These are phyloP conservation scores for Lamellibrachia satsuma DNA, from an alignment of 2,888 invertebrate species.

Conservation along the genomic window DNA sequence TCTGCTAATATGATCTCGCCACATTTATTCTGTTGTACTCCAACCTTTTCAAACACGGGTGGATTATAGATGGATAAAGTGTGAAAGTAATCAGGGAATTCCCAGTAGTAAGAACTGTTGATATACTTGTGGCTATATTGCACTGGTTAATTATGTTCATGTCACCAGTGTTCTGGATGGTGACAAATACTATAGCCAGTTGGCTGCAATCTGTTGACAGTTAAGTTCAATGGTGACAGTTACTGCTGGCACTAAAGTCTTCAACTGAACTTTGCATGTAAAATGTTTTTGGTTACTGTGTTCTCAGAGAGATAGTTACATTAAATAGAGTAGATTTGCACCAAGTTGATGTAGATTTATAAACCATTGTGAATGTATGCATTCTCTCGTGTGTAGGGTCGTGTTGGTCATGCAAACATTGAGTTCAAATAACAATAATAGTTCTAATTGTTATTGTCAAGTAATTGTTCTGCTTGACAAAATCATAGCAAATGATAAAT, in stretches of 20 bases:
- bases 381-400: not conserved
- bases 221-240: not conserved
- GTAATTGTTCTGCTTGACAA: not conserved
- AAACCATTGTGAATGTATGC: not conserved
- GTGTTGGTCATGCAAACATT: not conserved
- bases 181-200: not conserved
- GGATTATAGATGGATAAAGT: not conserved
- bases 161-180: not conserved
- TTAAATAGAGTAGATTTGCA: not conserved
- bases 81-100: not conserved
- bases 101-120: not conserved
- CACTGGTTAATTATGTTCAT: not conserved
- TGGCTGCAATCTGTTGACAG: not conserved
- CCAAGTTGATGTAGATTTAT: not conserved
- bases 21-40: not conserved
- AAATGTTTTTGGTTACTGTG: not conserved
- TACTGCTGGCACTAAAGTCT: not conserved
- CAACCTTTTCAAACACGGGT: not conserved
- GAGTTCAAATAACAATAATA: not conserved
- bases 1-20: not conserved
- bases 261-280: not conserved
- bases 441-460: not conserved
- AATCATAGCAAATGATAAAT: not conserved
- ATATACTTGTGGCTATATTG: not conserved
- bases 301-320: not conserved